These are phyloP conservation scores for Heliothis virescens DNA, from an alignment of 1,140 invertebrate genomes.

Conservation along the genomic window DNA sequence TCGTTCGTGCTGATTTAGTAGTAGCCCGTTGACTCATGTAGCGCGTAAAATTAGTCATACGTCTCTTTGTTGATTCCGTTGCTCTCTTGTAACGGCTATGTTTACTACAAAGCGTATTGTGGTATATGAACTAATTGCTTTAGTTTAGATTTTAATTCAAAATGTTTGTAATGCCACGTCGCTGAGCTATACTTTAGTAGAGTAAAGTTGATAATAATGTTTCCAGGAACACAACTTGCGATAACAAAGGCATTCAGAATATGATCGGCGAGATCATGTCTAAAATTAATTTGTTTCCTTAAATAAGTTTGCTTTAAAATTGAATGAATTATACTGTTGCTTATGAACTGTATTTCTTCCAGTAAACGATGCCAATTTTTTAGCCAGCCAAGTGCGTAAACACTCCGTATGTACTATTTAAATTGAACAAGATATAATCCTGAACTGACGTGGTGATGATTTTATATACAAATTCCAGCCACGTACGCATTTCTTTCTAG, in stretches of 20 bases:
- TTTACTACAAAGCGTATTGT: slow-evolving; percentile 41
- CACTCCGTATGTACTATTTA: slow-evolving; percentile 47
- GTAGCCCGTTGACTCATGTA: slow-evolving; percentile 67
- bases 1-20: slow-evolving; percentile 67
- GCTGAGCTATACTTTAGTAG: not conserved
- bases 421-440: slow-evolving; percentile 32
- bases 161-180: not conserved
- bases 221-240: slow-evolving; percentile 29
- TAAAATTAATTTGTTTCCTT: slow-evolving; percentile 38
- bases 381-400: slow-evolving; percentile 56
- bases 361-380: slow-evolving; percentile 66
- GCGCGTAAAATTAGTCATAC: slow-evolving; percentile 70
- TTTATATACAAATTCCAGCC: slow-evolving; percentile 49
- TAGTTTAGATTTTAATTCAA: not conserved
- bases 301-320: slow-evolving; percentile 40
- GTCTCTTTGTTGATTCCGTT: slow-evolving; percentile 67
- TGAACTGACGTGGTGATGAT: slow-evolving; percentile 36
- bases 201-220: slow-evolving; percentile 22
- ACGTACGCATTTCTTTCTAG: slow-evolving; percentile 56
- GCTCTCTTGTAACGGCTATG: slow-evolving; percentile 58
- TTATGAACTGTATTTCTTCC: slow-evolving; percentile 51
- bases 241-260: slow-evolving; percentile 33
- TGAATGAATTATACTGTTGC: slow-evolving; percentile 44
- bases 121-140: slow-evolving; percentile 39
- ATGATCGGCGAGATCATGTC: slow-evolving; percentile 25